Percentiles rank a stretch among this genome's conserved stretches.
Conservation (phyloP, 1,140 invertebrate genomes). For the Zophobas atratus region DNA sequence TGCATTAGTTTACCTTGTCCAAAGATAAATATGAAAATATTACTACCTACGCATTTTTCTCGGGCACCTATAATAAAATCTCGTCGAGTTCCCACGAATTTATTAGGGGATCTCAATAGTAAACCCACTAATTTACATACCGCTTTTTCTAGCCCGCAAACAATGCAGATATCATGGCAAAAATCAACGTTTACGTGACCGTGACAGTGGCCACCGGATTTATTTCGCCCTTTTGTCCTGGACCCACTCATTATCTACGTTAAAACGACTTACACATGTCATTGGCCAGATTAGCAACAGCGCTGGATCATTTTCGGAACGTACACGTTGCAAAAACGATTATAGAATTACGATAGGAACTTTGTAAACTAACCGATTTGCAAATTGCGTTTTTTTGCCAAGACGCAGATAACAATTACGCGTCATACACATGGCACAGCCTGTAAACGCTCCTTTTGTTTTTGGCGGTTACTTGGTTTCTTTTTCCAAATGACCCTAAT, state of each 20-base stretch:
- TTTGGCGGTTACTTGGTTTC: background rate
- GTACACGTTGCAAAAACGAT: too few species aligned
- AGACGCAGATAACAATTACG: background rate
- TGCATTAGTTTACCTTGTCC: conserved; percentile 44
- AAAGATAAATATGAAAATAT: conserved; percentile 38
- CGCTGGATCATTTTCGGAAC: background rate
- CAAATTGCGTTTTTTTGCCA: too few species aligned
- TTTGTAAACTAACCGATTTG: too few species aligned
- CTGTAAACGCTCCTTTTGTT: background rate
- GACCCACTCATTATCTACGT: conserved; percentile 34
- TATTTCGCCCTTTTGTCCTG: conserved; percentile 44
- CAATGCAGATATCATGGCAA: conserved; percentile 41
- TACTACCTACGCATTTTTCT: conserved; percentile 33
- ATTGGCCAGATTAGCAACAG: conserved; percentile 25
- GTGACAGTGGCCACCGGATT: conserved; percentile 44
- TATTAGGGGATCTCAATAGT: conserved; percentile 40
- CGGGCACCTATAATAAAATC: conserved; percentile 27
- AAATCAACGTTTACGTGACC: conserved; percentile 49
- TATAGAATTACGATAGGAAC: too few species aligned
- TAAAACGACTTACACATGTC: conserved; percentile 47
- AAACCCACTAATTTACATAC: conserved; percentile 39
- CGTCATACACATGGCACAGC: background rate
- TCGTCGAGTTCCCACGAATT: conserved; percentile 48
- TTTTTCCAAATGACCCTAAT: too few species aligned
- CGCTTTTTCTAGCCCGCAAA: conserved; percentile 40